Conservation (phyloP, 1,140 invertebrate genomes). For the Drosophila arizonae region DNA sequence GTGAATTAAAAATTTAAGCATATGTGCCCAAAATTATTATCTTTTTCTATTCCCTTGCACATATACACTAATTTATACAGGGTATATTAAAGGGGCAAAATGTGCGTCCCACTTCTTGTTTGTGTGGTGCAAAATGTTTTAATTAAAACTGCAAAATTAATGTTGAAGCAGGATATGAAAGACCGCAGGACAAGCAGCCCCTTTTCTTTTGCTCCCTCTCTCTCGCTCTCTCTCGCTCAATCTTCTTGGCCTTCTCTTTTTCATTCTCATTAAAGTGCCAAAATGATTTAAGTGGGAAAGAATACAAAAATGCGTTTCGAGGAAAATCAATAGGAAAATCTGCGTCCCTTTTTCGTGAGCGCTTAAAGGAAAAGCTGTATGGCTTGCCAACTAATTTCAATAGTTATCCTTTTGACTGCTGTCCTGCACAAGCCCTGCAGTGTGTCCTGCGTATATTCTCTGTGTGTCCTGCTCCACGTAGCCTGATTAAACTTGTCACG, state of each 20-base stretch:
- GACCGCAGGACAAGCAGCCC: conserved; percentile 5
- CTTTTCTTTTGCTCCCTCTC: not conserved
- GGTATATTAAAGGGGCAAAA: conserved; percentile 6
- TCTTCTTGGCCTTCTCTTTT: not conserved
- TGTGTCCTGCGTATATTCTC: conserved; percentile 7
- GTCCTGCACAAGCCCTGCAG: not conserved
- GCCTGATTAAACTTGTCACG: conserved; percentile 79
- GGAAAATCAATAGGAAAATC: conserved; percentile 62
- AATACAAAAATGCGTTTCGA: not conserved
- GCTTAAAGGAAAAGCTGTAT: conserved; percentile 18
- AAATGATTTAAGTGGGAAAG: conserved; percentile 61
- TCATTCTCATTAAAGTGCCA: conserved; percentile 62
- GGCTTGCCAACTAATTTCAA: conserved; percentile 73
- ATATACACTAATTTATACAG: not conserved
- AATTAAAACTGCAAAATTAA: conserved; percentile 78
- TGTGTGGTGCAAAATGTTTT: conserved; percentile 56
- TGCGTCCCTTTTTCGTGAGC: not conserved
- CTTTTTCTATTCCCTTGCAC: too few species aligned
- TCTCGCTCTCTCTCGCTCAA: not conserved
- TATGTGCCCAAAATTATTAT: too few species aligned
- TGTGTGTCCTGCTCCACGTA: conserved; percentile 33
- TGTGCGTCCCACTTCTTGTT: not conserved
- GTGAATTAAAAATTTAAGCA: too few species aligned
- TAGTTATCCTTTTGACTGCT: conserved; percentile 74
- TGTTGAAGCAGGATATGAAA: conserved; percentile 54